Base-by-base conservation (phyloP, 1,140 invertebrate genomes). In the Dendrolimus punctatus region DNA sequence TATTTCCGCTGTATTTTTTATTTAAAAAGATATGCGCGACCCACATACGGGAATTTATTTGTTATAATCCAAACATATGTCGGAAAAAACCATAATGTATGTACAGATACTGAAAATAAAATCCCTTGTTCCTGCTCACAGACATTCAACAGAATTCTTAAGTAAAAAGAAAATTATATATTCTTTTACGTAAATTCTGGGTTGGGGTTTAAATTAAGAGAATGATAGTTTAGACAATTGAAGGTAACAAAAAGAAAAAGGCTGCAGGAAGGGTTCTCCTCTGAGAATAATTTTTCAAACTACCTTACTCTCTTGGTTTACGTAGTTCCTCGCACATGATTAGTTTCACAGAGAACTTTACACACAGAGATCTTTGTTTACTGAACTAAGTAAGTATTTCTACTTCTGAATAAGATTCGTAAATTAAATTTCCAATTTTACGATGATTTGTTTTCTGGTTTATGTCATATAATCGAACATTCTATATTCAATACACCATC, bases 221-320 rank as follows among this genome's bases (percentile, higher is more conserved):
- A 69, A 65, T 69, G 62, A 65, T 71, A 70, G 64, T 72, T 66
- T 66, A 65, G 67, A 54, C 51, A 46, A 46, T 43, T 49, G 10
- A 55, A 46, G 53, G 56, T 51, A 68, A 64, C 65, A 61, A 55
- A 48, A 55, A 62, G 56, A 56, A 66, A 71, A 72, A 68, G 58
- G 55, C 58, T 69, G 49, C 59, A 61, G 52, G 49, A 47, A 60
- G 64, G 71, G 65, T 61, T 58, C 53, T 67, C 72, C 71, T 69
- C 59, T 7, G 65, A 73, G 72, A 77, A 71, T 60, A 63, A 71
- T 73, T 75, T 77, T 71, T 77, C 74, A 75, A 73, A 73, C 68
- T 64, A 71, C 65, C 60, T 65, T 64, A 60, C 62, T 63, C 69
- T 71, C 64, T 70, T 62, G 53, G 60, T 63, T 68, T 65, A 50